Conservation (phyloP, 2,797 vertebrate species). For the Allobates femoralis region DNA sequence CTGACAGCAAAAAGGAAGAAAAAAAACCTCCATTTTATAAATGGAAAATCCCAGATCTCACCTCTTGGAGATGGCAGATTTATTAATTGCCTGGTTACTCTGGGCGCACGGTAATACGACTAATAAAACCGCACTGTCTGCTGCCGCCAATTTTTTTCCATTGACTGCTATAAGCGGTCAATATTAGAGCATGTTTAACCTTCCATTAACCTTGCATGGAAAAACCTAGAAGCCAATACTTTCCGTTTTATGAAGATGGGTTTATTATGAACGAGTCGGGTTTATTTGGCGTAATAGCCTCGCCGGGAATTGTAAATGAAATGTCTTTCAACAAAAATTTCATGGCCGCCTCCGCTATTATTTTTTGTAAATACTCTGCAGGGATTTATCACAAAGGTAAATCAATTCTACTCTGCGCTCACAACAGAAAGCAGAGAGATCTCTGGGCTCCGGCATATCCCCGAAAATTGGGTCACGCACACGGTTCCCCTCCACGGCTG, state of each 20-base stretch:
- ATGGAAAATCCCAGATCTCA: background rate
- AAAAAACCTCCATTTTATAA: conserved; percentile 15
- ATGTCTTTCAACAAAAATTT: conserved; percentile 43
- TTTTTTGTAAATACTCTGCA: conserved; percentile 42
- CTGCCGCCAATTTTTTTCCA: conserved; percentile 18
- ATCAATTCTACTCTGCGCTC: conserved; percentile 24
- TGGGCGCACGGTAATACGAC: conserved; percentile 11
- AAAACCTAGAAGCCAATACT: conserved; percentile 42
- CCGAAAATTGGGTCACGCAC: background rate
- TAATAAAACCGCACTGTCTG: conserved; percentile 51
- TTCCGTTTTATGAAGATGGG: conserved; percentile 53
- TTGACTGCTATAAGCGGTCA: conserved; percentile 44
- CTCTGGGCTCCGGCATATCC: background rate
- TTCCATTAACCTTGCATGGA: conserved; percentile 53
- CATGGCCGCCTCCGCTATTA: background rate
- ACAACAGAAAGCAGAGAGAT: background rate
- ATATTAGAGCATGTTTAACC: conserved; percentile 54
- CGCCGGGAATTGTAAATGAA: conserved; percentile 52
- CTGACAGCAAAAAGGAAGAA: background rate
- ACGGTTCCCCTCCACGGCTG: background rate
- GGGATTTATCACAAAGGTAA: conserved; percentile 29
- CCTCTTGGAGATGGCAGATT: conserved; percentile 20
- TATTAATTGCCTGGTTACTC: conserved; percentile 46
- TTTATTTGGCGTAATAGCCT: conserved; percentile 31
- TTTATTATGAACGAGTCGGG: conserved; percentile 35